These are phyloP conservation scores for Saturnia pavonia DNA, from an alignment of 2,888 invertebrate species.

Conservation along the genomic window DNA sequence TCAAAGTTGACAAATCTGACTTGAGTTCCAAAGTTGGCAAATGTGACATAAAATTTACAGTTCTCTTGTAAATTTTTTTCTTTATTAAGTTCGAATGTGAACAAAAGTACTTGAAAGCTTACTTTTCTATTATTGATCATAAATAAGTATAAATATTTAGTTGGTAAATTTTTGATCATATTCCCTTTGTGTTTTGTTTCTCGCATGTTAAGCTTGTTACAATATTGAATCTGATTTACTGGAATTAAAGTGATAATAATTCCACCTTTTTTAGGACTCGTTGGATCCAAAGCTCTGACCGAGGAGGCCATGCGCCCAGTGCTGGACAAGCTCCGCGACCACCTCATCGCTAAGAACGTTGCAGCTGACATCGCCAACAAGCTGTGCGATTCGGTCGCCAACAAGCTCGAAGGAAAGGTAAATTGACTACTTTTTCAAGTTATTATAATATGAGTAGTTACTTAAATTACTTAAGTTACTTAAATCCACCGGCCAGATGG, in stretches of 20 bases:
- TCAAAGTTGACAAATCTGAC: neutral
- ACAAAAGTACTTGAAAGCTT: neutral
- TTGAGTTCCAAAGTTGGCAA: no score
- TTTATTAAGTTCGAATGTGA: neutral
- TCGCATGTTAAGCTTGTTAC: neutral
- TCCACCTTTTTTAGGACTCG: slow-evolving; percentile 80
- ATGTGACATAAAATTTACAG: no score
- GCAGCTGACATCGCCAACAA: slow-evolving; percentile 97
- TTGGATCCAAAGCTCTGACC: slow-evolving; percentile 94
- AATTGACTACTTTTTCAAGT: no score
- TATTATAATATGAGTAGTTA: neutral
- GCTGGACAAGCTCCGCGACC: slow-evolving; percentile 96
- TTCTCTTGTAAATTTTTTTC: no score
- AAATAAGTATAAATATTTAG: no score
- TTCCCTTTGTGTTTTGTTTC: neutral
- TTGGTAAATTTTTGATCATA: no score
- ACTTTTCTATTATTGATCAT: no score
- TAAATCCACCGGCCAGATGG: no score
- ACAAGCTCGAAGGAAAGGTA: slow-evolving; percentile 94
- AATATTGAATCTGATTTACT: neutral
- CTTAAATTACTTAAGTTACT: no score
- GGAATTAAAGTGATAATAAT: neutral
- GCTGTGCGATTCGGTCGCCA: slow-evolving; percentile 95
- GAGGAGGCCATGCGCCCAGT: slow-evolving; percentile 91
- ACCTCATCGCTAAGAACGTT: slow-evolving; percentile 98